Conservation (phyloP, 2,797 vertebrate species). For the Benthosema pterotum region DNA sequence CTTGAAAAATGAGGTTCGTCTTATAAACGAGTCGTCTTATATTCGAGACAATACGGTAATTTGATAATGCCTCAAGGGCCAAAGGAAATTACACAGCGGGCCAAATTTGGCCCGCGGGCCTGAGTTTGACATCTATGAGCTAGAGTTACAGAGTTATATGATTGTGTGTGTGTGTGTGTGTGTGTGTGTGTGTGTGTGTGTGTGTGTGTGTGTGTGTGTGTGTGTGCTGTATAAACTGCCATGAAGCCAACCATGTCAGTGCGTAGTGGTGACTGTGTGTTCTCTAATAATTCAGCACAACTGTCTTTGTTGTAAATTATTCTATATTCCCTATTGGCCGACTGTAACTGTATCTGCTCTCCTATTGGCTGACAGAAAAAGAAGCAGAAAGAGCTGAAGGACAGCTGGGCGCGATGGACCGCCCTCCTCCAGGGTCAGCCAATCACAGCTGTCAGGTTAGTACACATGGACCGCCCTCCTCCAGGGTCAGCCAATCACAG, state of each 20-base stretch:
- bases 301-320: constrained; percentile 1
- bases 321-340: constrained; percentile 15
- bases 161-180: background rate
- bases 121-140: no score
- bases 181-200: constrained; percentile 18
- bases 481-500: constrained; percentile 80
- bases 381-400: constrained; percentile 74
- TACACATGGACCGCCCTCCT: constrained; percentile 82
- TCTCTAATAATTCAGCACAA: no score
- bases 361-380: constrained; percentile 64
- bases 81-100: no score
- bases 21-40: no score
- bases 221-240: no score
- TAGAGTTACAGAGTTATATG: background rate
- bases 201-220: no score
- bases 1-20: no score
- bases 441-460: constrained; percentile 87
- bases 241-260: no score
- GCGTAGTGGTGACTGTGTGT: no score
- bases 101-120: no score
- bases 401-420: constrained; percentile 88
- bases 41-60: no score
- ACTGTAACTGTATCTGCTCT: background rate
- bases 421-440: constrained; percentile 80
- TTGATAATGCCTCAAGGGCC: no score